Evolutionary conservation across 2,113 vertebrate genomes (phyloP).

Genomic region (Casuarius casuarius): DNA sequence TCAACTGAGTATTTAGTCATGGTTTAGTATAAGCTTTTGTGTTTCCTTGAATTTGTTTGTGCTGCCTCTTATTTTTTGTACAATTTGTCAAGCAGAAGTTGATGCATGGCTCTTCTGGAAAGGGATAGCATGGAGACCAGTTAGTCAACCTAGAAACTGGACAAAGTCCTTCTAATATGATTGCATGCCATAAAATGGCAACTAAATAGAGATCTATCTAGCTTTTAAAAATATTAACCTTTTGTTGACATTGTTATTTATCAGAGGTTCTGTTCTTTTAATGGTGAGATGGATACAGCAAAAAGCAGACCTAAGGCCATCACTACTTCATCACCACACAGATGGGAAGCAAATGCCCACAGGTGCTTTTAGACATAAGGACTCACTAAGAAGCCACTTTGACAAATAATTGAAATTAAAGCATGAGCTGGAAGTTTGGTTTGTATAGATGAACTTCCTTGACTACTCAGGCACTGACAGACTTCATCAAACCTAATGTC

Average conservation of each 20-base stretch:
- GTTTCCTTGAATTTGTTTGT: neutral
- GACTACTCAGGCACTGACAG: conserved; percentile 4
- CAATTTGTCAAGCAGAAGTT: conserved; percentile 3
- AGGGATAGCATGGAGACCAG: conserved; percentile 24
- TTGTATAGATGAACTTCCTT: neutral
- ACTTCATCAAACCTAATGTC: neutral
- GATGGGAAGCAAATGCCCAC: neutral
- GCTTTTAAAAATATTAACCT: conserved; percentile 45
- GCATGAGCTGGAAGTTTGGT: neutral
- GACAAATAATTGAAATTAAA: conserved; percentile 12
- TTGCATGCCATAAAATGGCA: conserved; percentile 14
- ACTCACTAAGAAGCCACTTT: conserved; percentile 1
- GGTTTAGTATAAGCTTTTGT: neutral
- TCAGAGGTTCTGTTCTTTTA: conserved; percentile 2
- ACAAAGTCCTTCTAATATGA: neutral
- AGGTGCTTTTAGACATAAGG: conserved; percentile 10
- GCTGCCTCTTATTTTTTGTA: neutral
- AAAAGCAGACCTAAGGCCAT: conserved; percentile 7
- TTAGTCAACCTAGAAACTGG: conserved; percentile 3
- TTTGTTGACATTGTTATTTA: conserved; percentile 3
- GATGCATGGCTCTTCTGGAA: conserved; percentile 2
- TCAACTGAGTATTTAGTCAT: neutral
- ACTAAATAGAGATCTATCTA: conserved; percentile 35
- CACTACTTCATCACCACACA: neutral
- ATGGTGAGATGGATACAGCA: neutral